Evolutionary conservation across 2,888 invertebrate species (phyloP).

Genomic region (Panopea generosa): DNA sequence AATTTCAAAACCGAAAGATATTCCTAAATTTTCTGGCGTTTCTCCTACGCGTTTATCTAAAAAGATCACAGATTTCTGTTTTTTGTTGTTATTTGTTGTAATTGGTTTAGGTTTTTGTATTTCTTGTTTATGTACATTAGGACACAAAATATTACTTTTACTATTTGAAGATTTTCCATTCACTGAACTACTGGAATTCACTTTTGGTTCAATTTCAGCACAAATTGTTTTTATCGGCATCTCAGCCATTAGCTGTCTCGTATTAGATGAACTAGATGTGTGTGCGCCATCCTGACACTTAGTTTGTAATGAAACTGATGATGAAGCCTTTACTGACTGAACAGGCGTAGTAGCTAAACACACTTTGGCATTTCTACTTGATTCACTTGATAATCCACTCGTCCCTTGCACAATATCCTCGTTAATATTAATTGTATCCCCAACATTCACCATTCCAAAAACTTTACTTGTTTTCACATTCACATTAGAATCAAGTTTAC

Average conservation of each 20-base stretch:
- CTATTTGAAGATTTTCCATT: neutral
- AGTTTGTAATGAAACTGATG: neutral
- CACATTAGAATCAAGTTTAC: slow-evolving; percentile 2
- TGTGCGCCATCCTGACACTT: neutral
- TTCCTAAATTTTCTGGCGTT: slow-evolving; percentile 71
- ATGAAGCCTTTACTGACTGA: neutral
- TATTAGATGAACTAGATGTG: neutral
- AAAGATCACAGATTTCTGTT: slow-evolving; percentile 78
- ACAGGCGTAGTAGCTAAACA: slow-evolving; percentile 2
- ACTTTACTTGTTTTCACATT: neutral
- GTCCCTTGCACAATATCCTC: no score
- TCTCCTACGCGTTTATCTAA: slow-evolving; percentile 75
- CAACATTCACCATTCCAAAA: no score
- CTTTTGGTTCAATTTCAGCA: slow-evolving; percentile 20
- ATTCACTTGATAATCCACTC: neutral
- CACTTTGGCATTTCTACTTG: slow-evolving; percentile 3
- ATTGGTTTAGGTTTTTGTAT: slow-evolving; percentile 29
- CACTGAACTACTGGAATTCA: slow-evolving; percentile 42
- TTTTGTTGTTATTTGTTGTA: slow-evolving; percentile 43
- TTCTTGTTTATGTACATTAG: slow-evolving; percentile 47
- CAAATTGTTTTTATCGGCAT: neutral
- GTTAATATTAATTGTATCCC: no score
- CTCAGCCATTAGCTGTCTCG: neutral
- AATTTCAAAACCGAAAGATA: slow-evolving; percentile 79
- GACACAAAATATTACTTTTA: slow-evolving; percentile 19